Conservation (phyloP, 2,888 invertebrate genomes). For the Fissipunctia ypsillon region DNA sequence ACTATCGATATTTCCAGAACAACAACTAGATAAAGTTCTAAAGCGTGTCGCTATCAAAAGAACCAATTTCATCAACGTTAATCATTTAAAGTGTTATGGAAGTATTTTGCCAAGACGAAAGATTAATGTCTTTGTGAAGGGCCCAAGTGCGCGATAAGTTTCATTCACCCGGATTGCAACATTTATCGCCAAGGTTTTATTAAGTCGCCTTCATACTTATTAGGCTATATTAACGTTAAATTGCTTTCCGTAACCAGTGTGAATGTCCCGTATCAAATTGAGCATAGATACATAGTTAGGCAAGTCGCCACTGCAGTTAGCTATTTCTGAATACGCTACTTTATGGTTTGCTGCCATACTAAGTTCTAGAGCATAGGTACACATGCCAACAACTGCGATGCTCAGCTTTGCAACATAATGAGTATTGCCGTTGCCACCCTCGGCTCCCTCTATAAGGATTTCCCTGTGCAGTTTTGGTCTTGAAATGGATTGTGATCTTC, state of each 20-base stretch:
- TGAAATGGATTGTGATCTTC: neutral
- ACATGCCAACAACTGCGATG: neutral
- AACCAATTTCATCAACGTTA: neutral
- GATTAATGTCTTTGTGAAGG: constrained; percentile 49
- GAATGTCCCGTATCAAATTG: constrained; percentile 22
- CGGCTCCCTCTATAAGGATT: neutral
- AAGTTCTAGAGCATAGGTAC: no score
- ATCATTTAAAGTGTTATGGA: neutral
- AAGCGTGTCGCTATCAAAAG: neutral
- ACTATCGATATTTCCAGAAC: constrained; percentile 1
- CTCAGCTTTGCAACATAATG: neutral
- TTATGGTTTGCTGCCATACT: neutral
- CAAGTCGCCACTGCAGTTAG: neutral
- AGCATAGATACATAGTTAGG: neutral
- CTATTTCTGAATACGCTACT: neutral
- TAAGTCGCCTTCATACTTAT: constrained; percentile 33
- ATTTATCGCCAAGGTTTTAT: constrained; percentile 67
- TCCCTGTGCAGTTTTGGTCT: neutral
- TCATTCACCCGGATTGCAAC: constrained; percentile 68
- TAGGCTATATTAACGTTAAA: constrained; percentile 17
- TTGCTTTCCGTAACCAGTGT: constrained; percentile 22
- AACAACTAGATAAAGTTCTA: neutral
- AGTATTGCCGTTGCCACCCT: neutral
- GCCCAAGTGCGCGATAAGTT: constrained; percentile 54
- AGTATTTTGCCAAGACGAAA: constrained; percentile 11